A percentile compares a stretch with the other conserved stretches of the same genome.
phyloP scores from a whole-genome alignment of 2,888 invertebrate species.

The Onthophagus sagittarius region DNA sequence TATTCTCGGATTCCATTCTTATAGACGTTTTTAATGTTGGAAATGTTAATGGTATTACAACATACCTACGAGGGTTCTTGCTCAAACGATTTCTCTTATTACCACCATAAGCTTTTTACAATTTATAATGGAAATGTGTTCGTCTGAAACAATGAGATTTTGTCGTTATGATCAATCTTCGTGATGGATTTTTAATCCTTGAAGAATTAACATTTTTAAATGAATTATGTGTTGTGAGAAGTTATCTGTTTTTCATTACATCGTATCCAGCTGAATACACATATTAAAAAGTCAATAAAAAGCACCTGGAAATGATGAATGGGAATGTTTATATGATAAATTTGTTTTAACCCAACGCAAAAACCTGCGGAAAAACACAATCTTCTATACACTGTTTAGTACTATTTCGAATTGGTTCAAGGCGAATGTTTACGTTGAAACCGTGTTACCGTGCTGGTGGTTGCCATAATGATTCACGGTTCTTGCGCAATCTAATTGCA shows the following conservation, averaged over 20 bases:
- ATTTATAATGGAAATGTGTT: not conserved
- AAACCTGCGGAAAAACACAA: not conserved
- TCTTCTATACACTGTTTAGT: not conserved
- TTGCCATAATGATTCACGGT: slow-evolving; percentile 10
- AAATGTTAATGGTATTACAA: not conserved
- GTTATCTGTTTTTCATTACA: no score
- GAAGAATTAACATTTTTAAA: no score
- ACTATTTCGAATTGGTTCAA: slow-evolving; percentile 4
- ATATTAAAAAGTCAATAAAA: no score
- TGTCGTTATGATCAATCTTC: not conserved
- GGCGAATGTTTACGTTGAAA: not conserved
- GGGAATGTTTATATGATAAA: not conserved
- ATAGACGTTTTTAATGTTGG: not conserved
- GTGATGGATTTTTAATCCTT: not conserved
- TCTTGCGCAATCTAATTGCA: slow-evolving; percentile 11
- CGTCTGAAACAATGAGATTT: not conserved
- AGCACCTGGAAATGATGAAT: no score
- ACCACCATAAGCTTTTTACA: not conserved
- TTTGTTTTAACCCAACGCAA: not conserved
- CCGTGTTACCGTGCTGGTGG: not conserved
- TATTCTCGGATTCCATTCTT: not conserved
- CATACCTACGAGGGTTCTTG: not conserved
- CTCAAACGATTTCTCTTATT: not conserved
- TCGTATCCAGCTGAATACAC: no score
- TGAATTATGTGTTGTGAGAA: no score